Conservation (phyloP, 2,797 vertebrate genomes). For the Pseudomugil tenellus region DNA sequence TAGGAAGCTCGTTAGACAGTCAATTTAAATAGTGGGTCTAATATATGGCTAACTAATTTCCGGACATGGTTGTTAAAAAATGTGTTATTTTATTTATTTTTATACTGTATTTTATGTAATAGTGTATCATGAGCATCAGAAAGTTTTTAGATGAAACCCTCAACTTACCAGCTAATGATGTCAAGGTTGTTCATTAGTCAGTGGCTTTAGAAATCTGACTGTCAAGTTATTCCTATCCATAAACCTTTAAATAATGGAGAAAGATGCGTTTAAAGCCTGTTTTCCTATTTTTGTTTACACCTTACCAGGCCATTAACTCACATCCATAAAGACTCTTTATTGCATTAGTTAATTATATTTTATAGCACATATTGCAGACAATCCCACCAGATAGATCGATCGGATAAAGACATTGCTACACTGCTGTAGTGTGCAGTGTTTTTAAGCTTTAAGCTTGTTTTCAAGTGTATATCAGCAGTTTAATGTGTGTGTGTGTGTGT, state of each 20-base stretch:
- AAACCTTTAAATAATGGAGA: background rate
- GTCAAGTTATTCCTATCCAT: slow-evolving; percentile 6
- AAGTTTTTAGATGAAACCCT: slow-evolving; percentile 43
- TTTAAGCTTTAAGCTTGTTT: background rate
- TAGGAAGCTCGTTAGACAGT: slow-evolving; percentile 37
- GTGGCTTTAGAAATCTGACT: background rate
- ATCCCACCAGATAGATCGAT: background rate
- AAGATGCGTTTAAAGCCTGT: slow-evolving; percentile 4
- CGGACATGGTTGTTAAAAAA: background rate
- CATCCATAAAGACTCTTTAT: background rate
- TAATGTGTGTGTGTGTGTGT: too few relatives aligned
- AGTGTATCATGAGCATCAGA: slow-evolving; percentile 4
- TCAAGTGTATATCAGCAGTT: background rate
- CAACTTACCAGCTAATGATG: slow-evolving; percentile 26
- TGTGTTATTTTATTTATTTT: background rate
- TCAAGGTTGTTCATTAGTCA: background rate
- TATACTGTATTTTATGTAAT: background rate
- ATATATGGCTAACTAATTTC: background rate
- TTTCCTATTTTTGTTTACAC: background rate
- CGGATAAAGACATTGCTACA: background rate
- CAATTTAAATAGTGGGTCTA: slow-evolving; percentile 10
- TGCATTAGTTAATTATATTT: background rate
- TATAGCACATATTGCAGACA: slow-evolving; percentile 4
- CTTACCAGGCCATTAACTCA: slow-evolving; percentile 1
- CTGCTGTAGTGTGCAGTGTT: background rate